Evolutionary conservation across 2,113 vertebrate species (phyloP), one percentile per base, ranked within the genome.

Genomic region (Solea senegalensis): DNA sequence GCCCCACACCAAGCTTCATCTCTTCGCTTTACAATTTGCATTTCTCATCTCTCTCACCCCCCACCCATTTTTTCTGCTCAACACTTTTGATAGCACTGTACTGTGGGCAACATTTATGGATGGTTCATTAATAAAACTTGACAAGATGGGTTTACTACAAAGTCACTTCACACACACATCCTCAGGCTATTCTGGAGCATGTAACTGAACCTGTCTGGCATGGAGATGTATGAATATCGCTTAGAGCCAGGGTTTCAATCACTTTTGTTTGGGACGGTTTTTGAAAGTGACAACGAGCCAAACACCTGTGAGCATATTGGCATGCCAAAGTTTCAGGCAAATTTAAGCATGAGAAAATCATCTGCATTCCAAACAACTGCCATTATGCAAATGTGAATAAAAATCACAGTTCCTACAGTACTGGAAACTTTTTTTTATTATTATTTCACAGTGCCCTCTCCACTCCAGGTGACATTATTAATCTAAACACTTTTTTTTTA

Each of bases 351-450:
- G 43, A 56, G 14, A 45, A 50, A 48, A 61, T 72, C n/a, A 58
- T 61, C 52, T 74, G 63, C 65, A 80, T 73, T 66, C 11, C 9
- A 68, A 78, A 63, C 16, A 46, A 71, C n/a, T 49, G 64, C 52
- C 11, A 50, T 16, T 59, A 61, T 49, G 12, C 11, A 41, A 68
- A 45, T 76, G 15, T 48, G 48, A 78, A 66, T 69, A 41, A 51
- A 74, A 73, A 62, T 66, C 43, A 50, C 1, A 8, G 45, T 9
- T 9, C 72, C 75, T 51, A 12, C 15, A 39, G 53, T 9, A 8
- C 5, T 4, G 14, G 1, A 50, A 39, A 53, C 0, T 40, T 28
- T 50, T 60, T 54, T 4, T 40, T 56, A 21, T 21, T 21, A 21
- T 9, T 21, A 55, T 58, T 64, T 66, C 26, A 43, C 21, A 49